phyloP scores from a whole-genome alignment of 2,888 invertebrate species.

The Microchrysa polita region DNA sequence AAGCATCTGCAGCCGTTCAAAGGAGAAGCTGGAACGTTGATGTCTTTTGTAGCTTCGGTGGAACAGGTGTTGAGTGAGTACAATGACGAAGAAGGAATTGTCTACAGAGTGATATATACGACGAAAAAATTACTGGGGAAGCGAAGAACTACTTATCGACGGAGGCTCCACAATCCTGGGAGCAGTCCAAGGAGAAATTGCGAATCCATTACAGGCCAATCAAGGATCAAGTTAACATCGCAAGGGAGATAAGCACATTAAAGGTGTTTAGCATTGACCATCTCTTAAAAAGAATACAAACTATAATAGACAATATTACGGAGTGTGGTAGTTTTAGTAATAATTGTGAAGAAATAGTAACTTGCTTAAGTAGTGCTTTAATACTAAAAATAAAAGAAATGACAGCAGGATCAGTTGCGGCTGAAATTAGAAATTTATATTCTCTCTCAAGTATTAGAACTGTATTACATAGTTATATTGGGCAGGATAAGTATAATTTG shows the following conservation, averaged over 20 bases:
- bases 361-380: background rate
- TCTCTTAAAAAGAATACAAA: background rate
- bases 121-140: slow-evolving; percentile 14
- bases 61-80: slow-evolving; percentile 12
- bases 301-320: background rate
- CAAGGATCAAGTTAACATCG: slow-evolving; percentile 14
- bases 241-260: slow-evolving; percentile 8
- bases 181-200: background rate
- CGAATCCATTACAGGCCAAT: background rate
- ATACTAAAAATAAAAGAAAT: slow-evolving; percentile 15
- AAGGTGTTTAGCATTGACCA: slow-evolving; percentile 20
- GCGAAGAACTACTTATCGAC: slow-evolving; percentile 15
- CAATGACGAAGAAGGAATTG: background rate
- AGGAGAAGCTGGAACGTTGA: slow-evolving; percentile 12
- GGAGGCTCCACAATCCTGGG: slow-evolving; percentile 1
- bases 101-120: background rate
- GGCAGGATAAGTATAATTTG: slow-evolving; percentile 17
- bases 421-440: slow-evolving; percentile 14
- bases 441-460: background rate
- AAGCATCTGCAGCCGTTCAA: slow-evolving; percentile 6
- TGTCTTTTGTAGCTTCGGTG: slow-evolving; percentile 3
- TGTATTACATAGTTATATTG: slow-evolving; percentile 8
- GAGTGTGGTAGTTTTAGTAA: slow-evolving; percentile 4
- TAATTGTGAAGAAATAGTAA: background rate
- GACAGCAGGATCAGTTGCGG: slow-evolving; percentile 5